These are phyloP conservation scores for Callaeas wilsoni DNA, from an alignment of 2,113 vertebrate genomes.

Conservation along the genomic window DNA sequence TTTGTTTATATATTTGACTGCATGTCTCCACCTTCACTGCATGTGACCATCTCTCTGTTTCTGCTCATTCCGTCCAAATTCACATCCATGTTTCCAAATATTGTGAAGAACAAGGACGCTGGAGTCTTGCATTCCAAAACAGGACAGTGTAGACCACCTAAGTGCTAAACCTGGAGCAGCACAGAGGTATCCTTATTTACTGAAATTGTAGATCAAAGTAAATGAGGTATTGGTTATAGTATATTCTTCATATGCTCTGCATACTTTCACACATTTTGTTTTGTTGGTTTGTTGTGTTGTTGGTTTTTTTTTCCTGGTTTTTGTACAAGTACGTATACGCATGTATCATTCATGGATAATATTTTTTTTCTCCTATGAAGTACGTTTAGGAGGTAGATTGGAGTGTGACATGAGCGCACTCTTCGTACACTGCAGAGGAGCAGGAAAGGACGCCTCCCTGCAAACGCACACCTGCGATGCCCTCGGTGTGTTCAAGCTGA, in stretches of 20 bases:
- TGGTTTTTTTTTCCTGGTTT: not conserved
- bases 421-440: accelerated
- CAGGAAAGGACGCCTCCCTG: not conserved
- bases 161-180: slow-evolving; percentile 70
- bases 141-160: slow-evolving; percentile 79
- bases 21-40: slow-evolving; percentile 50
- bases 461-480: not conserved
- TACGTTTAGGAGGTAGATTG: not conserved
- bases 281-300: no score
- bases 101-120: slow-evolving; percentile 77
- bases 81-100: slow-evolving; percentile 66
- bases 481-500: not conserved
- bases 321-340: not conserved
- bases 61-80: slow-evolving; percentile 63
- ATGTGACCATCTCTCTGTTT: slow-evolving; percentile 71
- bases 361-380: not conserved
- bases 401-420: no score
- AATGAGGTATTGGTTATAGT: not conserved
- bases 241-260: not conserved
- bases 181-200: slow-evolving; percentile 70
- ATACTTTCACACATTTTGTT: not conserved
- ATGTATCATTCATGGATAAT: not conserved
- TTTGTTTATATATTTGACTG: slow-evolving; percentile 9
- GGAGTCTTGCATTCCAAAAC: slow-evolving; percentile 72
- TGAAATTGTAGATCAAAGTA: slow-evolving; percentile 22